Evolutionary conservation across 2,888 invertebrate genomes (phyloP), one percentile per base, ranked within the genome.

Genomic region (Chesias legatella): DNA sequence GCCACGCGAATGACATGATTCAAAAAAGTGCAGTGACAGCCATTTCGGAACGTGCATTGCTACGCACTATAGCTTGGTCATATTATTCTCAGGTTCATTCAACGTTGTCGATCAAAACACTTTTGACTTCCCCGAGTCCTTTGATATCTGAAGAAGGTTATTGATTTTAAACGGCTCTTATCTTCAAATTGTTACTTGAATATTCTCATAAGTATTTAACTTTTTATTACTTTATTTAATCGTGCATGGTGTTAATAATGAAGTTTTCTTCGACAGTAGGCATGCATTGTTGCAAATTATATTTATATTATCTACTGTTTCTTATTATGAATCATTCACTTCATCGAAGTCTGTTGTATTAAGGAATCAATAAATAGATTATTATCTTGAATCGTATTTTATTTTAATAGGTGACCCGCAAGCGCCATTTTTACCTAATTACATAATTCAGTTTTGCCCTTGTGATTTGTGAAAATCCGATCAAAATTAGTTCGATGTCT

Each of bases 311-410:
- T 71, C 25, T 7, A 32, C 10, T 13, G 29, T 23, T 17, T 41
- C 11, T 23, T 40, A 31, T n/a, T n/a, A 37, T 33, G 34, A 33
- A 66, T 73, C 73, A 80, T 63, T 74, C 72, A 76, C 67, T 75
- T 78, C 79, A 79, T 81, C 70, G 67, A 77, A 69, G 76, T 71
- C 78, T 70, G 76, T 76, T 77, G 72, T 78, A 80, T 75, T 81
- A 79, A 69, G 72, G 73, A 75, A 78, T 84, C 78, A 84, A 83
- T 83, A 84, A 85, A 84, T 81, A 82, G 74, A 75, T 41, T 45
- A 52, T 30, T 48, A 48, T 43, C 54, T 54, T 49, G 32, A 42
- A 11, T 5, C 25, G 51, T 43, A 43, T 59, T 55, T 63, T 57
- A 54, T 51, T 56, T 36, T 43, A 43, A 59, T 59, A 63, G 56